Percentiles rank a stretch among this genome's conserved stretches.
Conservation (phyloP, 1,140 invertebrate species). For the Atopsyche davidsoni region DNA sequence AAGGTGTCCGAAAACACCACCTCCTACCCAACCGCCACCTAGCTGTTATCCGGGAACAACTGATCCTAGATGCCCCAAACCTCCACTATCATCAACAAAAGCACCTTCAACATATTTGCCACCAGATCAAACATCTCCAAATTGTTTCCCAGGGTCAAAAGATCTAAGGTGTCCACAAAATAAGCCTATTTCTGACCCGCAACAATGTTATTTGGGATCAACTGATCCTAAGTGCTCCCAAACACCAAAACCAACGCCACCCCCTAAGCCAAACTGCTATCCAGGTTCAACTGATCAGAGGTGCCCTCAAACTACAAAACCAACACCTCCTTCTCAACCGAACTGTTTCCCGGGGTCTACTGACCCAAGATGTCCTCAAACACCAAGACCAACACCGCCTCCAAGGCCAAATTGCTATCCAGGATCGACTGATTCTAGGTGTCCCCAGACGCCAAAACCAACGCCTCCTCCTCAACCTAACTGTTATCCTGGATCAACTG, state of each 20-base stretch:
- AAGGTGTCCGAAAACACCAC: slow-evolving; percentile 25
- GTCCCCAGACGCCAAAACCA: slow-evolving; percentile 24
- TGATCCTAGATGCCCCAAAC: slow-evolving; percentile 34
- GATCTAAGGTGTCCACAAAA: slow-evolving; percentile 33
- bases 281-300: slow-evolving; percentile 35
- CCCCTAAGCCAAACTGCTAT: slow-evolving; percentile 19
- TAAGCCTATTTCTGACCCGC: slow-evolving; percentile 29
- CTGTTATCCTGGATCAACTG: slow-evolving; percentile 30
- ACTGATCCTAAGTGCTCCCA: slow-evolving; percentile 34
- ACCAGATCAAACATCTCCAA: slow-evolving; percentile 25
- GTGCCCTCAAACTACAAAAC: slow-evolving; percentile 28
- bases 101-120: slow-evolving; percentile 9
- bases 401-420: slow-evolving; percentile 31
- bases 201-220: slow-evolving; percentile 35
- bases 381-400: slow-evolving; percentile 23
- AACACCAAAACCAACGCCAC: slow-evolving; percentile 26
- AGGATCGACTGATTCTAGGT: slow-evolving; percentile 36
- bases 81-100: slow-evolving; percentile 21
- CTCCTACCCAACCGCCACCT: slow-evolving; percentile 29
- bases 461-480: slow-evolving; percentile 33
- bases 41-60: slow-evolving; percentile 37
- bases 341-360: slow-evolving; percentile 38
- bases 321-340: slow-evolving; percentile 27
- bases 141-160: slow-evolving; percentile 37
- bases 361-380: slow-evolving; percentile 36